Evolutionary conservation across 2,888 invertebrate species (phyloP), one percentile per base, ranked within the genome.

Genomic region (Ormyrus thymus): DNA sequence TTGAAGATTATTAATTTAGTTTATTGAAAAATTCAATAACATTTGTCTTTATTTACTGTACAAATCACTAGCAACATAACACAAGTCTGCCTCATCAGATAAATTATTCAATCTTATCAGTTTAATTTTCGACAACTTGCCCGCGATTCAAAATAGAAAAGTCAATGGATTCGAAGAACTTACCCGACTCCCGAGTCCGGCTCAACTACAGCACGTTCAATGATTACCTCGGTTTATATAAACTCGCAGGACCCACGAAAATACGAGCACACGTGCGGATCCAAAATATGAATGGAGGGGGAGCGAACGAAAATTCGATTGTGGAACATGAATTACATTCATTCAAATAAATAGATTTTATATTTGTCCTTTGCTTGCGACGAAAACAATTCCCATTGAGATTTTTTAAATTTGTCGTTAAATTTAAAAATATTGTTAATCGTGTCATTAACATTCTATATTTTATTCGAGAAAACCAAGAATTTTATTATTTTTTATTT

Each of bases 211-310:
- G 46, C 11, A 15, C 8, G 50, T 9, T 62, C 5, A 8, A 11
- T 62, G 1, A 29, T 8, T 9, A 9, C 6, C 53, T 11, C 58
- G 46, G 46, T 46, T 74, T 74, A 69, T 69, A 78, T 74, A 73
- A 62, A 48, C 15, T 50, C 15, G n/a, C 29, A 45, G 6, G 53
- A 9, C 13, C 58, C 10, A 55, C 6, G 15, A 43, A 7, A n/a
- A 76, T 61, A 71, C 6, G n/a, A 10, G n/a, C 3, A 45, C 15
- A 56, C 46, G 51, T 29, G 59, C 45, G 8, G 46, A 11, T 11
- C 10, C 5, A 9, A 43, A 45, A 50, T 29, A 3, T 29, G 46
- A 51, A 66, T 11, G 68, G 75, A 6, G 68, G 75, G 69, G 61
- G 48, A 53, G 15, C 15, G 15, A 15, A 4, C 50, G 50, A 50